Percentiles rank a stretch among this genome's conserved stretches.
phyloP scores from a whole-genome alignment of 2,113 vertebrate species.

The Ctenomys sociabilis region DNA sequence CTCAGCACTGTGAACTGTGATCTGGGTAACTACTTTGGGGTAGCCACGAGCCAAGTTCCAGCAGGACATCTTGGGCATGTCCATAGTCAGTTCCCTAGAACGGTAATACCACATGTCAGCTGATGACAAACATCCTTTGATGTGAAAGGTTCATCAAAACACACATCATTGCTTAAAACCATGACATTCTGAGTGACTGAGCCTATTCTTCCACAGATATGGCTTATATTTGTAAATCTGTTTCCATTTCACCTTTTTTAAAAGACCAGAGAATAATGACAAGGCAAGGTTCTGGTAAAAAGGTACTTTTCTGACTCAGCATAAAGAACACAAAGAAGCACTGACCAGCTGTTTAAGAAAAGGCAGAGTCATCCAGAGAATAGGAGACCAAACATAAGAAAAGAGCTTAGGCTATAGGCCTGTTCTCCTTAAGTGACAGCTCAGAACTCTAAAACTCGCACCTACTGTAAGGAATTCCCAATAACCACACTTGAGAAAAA shows the following conservation, averaged over 20 bases:
- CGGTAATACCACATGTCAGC: constrained; percentile 6
- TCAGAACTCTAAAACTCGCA: constrained; percentile 20
- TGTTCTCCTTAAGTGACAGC: not conserved
- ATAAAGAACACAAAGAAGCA: constrained; percentile 29
- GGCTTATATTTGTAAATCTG: constrained; percentile 12
- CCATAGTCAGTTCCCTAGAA: constrained; percentile 91
- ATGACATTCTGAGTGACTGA: not conserved
- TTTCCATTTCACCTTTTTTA: constrained; percentile 28
- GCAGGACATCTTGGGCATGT: constrained; percentile 90
- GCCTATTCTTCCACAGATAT: not conserved
- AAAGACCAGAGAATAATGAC: constrained; percentile 26
- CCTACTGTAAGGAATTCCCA: not conserved
- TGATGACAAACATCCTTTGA: not conserved
- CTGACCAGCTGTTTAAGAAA: not conserved
- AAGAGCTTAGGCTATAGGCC: not conserved
- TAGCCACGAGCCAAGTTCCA: constrained; percentile 92
- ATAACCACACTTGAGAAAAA: not conserved
- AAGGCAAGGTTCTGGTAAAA: not conserved
- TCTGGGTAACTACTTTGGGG: constrained; percentile 90
- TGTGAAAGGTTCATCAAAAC: not conserved
- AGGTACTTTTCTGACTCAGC: constrained; percentile 26
- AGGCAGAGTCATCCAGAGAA: constrained; percentile 20
- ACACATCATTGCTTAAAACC: constrained; percentile 9
- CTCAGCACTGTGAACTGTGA: constrained; percentile 90
- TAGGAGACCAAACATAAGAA: constrained; percentile 17